These are phyloP conservation scores for Oncorhynchus tshawytscha DNA, from an alignment of 2,113 vertebrate species.

Conservation along the genomic window DNA sequence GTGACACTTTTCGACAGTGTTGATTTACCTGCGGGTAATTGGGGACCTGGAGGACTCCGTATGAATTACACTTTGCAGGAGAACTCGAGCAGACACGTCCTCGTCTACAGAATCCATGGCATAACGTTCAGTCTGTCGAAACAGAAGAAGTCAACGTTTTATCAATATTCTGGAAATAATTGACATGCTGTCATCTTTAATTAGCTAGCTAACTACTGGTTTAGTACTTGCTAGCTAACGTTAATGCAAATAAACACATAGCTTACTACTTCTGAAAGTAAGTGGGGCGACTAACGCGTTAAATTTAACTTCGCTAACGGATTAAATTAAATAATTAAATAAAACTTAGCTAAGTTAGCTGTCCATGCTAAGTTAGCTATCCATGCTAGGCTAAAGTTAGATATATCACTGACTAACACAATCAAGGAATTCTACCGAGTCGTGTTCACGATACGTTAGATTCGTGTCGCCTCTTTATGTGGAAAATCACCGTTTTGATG, in stretches of 20 bases:
- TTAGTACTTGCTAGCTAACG: neutral
- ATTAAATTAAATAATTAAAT: too few relatives aligned
- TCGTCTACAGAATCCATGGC: slow-evolving; percentile 64
- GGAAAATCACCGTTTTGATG: too few relatives aligned
- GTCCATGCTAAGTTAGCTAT: too few relatives aligned
- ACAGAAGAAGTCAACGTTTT: neutral
- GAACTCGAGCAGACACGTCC: slow-evolving; percentile 66
- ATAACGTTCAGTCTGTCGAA: neutral
- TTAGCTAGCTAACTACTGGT: neutral
- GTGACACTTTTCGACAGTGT: neutral
- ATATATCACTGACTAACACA: too few relatives aligned
- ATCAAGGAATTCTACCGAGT: too few relatives aligned
- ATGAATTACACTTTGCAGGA: slow-evolving; percentile 62
- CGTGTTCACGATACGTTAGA: too few relatives aligned
- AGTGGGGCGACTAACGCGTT: too few relatives aligned
- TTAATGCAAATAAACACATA: neutral
- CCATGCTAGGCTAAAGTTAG: too few relatives aligned
- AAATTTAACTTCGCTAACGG: too few relatives aligned
- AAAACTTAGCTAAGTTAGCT: too few relatives aligned
- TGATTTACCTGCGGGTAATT: slow-evolving; percentile 51
- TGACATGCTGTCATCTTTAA: neutral
- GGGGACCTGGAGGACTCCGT: slow-evolving; percentile 62
- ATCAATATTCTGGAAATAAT: neutral
- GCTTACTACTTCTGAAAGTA: neutral
- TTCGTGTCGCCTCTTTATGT: too few relatives aligned